Percentiles rank a stretch among this genome's conserved stretches.
phyloP scores from a whole-genome alignment of 2,888 invertebrate genomes.

The Pilophorus perplexus region DNA sequence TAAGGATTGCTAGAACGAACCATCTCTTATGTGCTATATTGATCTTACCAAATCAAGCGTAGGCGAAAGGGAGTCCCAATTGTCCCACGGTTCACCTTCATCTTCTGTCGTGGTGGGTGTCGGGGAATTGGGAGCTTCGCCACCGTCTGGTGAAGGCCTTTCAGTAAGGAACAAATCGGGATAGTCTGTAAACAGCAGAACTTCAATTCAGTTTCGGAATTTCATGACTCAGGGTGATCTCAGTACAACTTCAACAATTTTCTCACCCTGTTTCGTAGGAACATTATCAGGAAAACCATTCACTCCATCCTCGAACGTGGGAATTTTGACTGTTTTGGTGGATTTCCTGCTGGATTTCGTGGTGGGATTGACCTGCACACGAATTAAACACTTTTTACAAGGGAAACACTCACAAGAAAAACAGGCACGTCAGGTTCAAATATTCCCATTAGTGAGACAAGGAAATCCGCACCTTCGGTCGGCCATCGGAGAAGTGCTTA shows the following conservation, averaged over 20 bases:
- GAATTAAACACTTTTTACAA: background rate
- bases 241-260: no score
- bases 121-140: constrained; percentile 64
- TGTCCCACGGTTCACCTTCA: constrained; percentile 71
- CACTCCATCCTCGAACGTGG: background rate
- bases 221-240: no score
- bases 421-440: background rate
- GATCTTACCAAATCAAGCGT: constrained; percentile 4
- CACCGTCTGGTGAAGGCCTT: constrained; percentile 78
- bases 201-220: no score
- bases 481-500: constrained; percentile 80
- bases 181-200: constrained; percentile 23
- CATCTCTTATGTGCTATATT: no score
- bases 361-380: constrained; percentile 16
- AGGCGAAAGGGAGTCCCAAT: constrained; percentile 62
- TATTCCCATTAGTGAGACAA: background rate
- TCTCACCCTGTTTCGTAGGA: constrained; percentile 7
- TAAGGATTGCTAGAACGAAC: no score
- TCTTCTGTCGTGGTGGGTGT: constrained; percentile 53
- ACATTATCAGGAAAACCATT: background rate
- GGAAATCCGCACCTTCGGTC: constrained; percentile 60
- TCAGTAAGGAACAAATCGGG: constrained; percentile 60
- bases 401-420: background rate
- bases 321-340: background rate
- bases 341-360: constrained; percentile 6